Percentiles rank a stretch among this genome's conserved stretches.
These are phyloP conservation scores for Heliconius charithonia DNA, from an alignment of 2,888 invertebrate genomes.

Conservation along the genomic window DNA sequence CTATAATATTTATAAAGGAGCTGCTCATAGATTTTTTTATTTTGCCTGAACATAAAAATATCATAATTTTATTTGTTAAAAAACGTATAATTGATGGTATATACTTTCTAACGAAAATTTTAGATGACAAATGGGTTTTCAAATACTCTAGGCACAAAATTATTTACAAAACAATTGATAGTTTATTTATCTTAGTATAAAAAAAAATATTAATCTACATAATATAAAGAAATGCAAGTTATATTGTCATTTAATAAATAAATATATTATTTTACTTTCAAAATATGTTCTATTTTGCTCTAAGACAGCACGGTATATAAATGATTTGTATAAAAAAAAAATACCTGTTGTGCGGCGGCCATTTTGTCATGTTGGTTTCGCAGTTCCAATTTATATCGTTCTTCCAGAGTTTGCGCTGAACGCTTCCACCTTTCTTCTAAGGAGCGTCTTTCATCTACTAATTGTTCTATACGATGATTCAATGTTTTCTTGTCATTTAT, in stretches of 20 bases:
- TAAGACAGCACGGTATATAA: no score
- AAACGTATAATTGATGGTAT: no score
- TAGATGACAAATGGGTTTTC: no score
- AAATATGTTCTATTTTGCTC: no score
- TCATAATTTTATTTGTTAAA: no score
- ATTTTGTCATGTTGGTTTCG: constrained; percentile 90
- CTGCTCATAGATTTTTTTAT: background rate
- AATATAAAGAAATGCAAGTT: no score
- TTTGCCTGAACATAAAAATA: background rate
- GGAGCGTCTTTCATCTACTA: constrained; percentile 86
- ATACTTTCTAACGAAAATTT: no score
- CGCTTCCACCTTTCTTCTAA: constrained; percentile 86
- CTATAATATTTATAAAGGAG: constrained; percentile 1
- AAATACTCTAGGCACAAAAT: no score
- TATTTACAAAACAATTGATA: no score
- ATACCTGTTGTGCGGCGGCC: constrained; percentile 88
- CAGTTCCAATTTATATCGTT: constrained; percentile 89
- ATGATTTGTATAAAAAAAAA: background rate
- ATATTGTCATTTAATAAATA: no score
- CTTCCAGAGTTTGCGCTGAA: constrained; percentile 87
- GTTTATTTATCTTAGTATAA: background rate
- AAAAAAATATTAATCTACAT: background rate
- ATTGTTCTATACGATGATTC: constrained; percentile 88
- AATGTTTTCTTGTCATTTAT: constrained; percentile 91
- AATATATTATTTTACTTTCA: background rate